phyloP scores from a whole-genome alignment of 2,888 invertebrate genomes.

The Molanna angustata region DNA sequence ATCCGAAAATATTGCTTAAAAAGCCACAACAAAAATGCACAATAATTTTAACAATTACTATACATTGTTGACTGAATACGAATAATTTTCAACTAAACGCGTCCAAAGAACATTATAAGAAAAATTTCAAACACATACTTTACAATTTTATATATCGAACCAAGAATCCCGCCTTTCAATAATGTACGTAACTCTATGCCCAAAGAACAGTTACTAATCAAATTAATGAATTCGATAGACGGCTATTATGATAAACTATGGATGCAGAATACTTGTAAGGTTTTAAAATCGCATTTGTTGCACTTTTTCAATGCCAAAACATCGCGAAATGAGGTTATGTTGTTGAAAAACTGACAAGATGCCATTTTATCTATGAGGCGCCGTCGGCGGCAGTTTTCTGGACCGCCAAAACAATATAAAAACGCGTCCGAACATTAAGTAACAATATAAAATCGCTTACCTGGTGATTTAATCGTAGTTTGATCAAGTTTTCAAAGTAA shows the following conservation, averaged over 20 bases:
- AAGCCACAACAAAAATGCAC: too few relatives aligned
- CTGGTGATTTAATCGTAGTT: conserved; percentile 7
- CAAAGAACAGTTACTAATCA: conserved; percentile 8
- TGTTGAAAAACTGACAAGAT: conserved; percentile 26
- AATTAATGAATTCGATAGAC: conserved; percentile 13
- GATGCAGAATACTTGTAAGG: conserved; percentile 19
- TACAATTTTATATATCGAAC: too few relatives aligned
- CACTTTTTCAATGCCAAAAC: conserved; percentile 25
- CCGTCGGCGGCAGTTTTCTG: conserved; percentile 18
- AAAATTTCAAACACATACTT: too few relatives aligned
- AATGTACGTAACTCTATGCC: background rate
- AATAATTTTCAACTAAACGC: too few relatives aligned
- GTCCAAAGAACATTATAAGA: too few relatives aligned
- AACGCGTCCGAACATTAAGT: too few relatives aligned
- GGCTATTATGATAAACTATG: background rate
- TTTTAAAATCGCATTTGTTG: conserved; percentile 12
- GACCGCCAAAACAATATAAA: too few relatives aligned
- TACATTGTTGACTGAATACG: too few relatives aligned
- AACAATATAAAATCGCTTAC: conserved; percentile 15
- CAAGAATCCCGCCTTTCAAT: conserved; percentile 8
- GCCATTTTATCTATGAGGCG: conserved; percentile 20
- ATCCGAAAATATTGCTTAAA: too few relatives aligned
- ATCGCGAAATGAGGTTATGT: conserved; percentile 25
- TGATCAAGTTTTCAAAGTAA: conserved; percentile 4
- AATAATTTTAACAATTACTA: too few relatives aligned